Base-by-base conservation (phyloP, 1,140 invertebrate species). In the Drosophila takahashii region DNA sequence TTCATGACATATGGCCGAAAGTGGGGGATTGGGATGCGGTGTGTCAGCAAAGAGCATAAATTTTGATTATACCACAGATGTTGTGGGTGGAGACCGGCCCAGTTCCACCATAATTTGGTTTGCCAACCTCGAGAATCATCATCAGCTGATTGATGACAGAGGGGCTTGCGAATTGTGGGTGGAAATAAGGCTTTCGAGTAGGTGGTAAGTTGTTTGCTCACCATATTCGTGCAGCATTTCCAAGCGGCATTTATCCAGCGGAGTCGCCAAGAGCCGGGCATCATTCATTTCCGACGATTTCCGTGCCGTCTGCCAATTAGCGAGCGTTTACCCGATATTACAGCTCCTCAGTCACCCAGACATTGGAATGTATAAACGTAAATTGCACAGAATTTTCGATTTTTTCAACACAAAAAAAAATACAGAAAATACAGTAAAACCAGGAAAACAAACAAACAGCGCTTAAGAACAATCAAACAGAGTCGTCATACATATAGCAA, bases 91-190 rank as follows among this genome's bases (percentile, higher is more conserved):
- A 32, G 29, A 8, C 9, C 54, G 54, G 60, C n/a, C 37, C 44
- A 48, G 60, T 29, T 32, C 60, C 60, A 41, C 45, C 60, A 65
- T 67, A 67, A 67, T 67, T 67, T 65, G 27, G 64, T 66, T 72
- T 54, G 77, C 78, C 69, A 61, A 51, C 47, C 58, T 64, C 69
- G 54, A 60, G 69, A 78, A 83, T 69, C 83, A 83, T 69, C 83
- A 81, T 81, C 75, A 72, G 73, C 83, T 87, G 83, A 83, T 86
- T 83, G 83, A 86, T 86, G 83, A 61, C 69, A 45, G 69, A 59
- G 73, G 36, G 52, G 50, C 51, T 29, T 44, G 65, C 8, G n/a
- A n/a, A n/a, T n/a, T n/a, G n/a, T 57, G 22, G 32, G 44, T 29
- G 36, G 37, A 39, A 36, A 36, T 27, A 29, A 34, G 15, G 16